These are phyloP conservation scores for Prietella phreatophila DNA, from an alignment of 2,113 vertebrate genomes.

Conservation along the genomic window DNA sequence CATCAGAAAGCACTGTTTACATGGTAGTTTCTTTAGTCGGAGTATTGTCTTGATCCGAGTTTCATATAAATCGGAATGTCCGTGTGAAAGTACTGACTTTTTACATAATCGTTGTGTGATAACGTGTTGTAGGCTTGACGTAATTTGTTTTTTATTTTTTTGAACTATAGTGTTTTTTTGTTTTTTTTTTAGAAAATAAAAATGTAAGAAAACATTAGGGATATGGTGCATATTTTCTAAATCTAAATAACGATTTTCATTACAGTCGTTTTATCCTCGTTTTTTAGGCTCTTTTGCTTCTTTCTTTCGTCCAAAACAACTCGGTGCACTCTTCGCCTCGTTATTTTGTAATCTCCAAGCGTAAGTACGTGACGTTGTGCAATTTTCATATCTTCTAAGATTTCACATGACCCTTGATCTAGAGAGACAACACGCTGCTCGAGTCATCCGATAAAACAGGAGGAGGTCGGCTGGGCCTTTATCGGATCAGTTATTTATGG, in stretches of 20 bases:
- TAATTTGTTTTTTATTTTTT: neutral
- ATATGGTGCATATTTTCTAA: neutral
- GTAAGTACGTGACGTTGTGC: neutral
- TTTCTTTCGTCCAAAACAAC: neutral
- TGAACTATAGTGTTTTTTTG: too few relatives aligned
- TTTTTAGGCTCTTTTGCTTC: neutral
- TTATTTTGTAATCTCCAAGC: slow-evolving; percentile 3
- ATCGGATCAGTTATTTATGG: slow-evolving; percentile 13
- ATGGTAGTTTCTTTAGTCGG: too few relatives aligned
- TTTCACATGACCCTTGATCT: slow-evolving; percentile 30
- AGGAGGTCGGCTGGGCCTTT: neutral
- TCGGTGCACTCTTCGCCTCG: neutral
- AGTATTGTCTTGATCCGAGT: too few relatives aligned
- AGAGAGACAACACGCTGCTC: neutral
- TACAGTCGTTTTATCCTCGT: neutral
- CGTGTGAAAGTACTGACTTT: too few relatives aligned
- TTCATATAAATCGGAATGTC: too few relatives aligned
- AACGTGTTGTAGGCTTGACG: too few relatives aligned
- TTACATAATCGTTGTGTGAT: too few relatives aligned
- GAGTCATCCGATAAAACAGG: neutral
- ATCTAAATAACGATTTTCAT: neutral
- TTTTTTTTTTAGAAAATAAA: too few relatives aligned
- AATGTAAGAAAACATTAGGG: too few relatives aligned
- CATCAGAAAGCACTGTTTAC: too few relatives aligned
- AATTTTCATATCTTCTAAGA: neutral